Evolutionary conservation across 2,113 vertebrate genomes (phyloP), one percentile per base, ranked within the genome.

Genomic region (Hymenochirus boettgeri): DNA sequence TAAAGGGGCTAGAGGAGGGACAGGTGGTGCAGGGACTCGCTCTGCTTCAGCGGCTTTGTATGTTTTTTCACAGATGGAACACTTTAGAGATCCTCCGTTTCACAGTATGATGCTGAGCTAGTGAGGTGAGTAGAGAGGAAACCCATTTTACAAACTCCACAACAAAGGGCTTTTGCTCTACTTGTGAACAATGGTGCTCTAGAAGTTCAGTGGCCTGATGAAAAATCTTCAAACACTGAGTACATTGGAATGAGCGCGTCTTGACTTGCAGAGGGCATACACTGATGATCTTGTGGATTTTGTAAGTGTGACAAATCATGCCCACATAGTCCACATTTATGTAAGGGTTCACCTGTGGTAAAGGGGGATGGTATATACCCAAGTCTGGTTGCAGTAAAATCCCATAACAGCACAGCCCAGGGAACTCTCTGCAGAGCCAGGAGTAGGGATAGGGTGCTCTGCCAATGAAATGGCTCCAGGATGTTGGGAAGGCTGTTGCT

Each of bases 81-180:
- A 99, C 64, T 99, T 99, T 83, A 95, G 90, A 7, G 91, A 85
- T n/a, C 91, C 83, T 0, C 80, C 84, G 76, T 90, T 90, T 97
- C 71, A 97, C 95, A 1, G 93, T 90, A 0, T 89, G 93, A 81
- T 99, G 96, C 75, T 99, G 95, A 0, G 95, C 96, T 73, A 99
- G 80, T 0, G 95, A 98, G 13, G 95, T 96, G 15, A 99, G 91
- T 19, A 98, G 85, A 0, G 96, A 99, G 83, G 98, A 99, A 37
- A 95, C 95, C 96, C 97, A 98, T 80, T 99, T 99, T 74, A 95
- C 98, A 26, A 99, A 92, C 0, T 95, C 95, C 0, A 95, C 98
- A 18, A 99, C 95, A 1, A 99, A 99, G 4, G 96, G 96, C 78
- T 99, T 99, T 85, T 99, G 95, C 71, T 99, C 96, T 29, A 93